A percentile compares a stretch with the other conserved stretches of the same genome.
Evolutionary conservation across 1,140 invertebrate genomes (phyloP).

Genomic region (Eulimnadia texana): DNA sequence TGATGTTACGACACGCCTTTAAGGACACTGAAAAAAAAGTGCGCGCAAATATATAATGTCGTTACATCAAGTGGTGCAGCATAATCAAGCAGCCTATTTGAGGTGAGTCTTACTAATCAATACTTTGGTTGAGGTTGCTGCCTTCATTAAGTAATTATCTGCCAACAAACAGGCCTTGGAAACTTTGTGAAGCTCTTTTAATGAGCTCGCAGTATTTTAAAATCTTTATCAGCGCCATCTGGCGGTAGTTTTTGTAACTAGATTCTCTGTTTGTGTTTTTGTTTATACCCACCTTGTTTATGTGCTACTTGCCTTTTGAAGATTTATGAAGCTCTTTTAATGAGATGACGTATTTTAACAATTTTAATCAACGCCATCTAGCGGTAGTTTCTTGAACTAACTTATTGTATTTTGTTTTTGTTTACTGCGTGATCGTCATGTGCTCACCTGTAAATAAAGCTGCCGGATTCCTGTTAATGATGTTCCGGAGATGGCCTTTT

Average conservation of each 20-base stretch:
- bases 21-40: not conserved
- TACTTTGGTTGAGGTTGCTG: not conserved
- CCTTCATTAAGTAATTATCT: not conserved
- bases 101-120: not conserved
- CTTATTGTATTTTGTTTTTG: not conserved
- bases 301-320: not conserved
- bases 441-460: too few species aligned
- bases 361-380: not conserved
- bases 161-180: not conserved
- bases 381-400: not conserved
- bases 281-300: too few species aligned
- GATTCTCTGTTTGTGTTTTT: not conserved
- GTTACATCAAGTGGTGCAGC: not conserved
- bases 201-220: not conserved
- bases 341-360: not conserved
- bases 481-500: not conserved
- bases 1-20: too few species aligned
- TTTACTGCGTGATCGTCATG: too few species aligned
- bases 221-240: not conserved
- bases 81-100: not conserved
- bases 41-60: not conserved
- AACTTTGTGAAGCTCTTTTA: not conserved
- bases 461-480: not conserved
- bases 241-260: not conserved
- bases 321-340: not conserved